Evolutionary conservation across 1,140 invertebrate genomes (phyloP).

Genomic region (Drosophila nebulosa): DNA sequence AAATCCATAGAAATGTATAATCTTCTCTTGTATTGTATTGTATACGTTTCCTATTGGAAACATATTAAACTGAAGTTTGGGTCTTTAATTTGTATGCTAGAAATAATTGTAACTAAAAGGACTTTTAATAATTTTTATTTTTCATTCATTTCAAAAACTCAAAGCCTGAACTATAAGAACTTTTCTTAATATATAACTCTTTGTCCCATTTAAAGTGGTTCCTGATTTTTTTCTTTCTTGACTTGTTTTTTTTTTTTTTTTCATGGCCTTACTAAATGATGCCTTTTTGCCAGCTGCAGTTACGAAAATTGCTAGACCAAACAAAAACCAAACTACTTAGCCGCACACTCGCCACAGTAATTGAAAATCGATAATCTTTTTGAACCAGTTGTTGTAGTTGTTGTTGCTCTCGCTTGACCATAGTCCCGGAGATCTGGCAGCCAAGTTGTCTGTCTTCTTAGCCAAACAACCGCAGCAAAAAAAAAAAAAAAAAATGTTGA

Average conservation of each 20-base stretch:
- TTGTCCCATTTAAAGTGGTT: neutral
- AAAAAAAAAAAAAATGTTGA: slow-evolving; percentile 27
- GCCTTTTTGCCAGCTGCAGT: slow-evolving; percentile 53
- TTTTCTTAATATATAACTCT: neutral
- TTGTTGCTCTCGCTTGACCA: slow-evolving; percentile 29
- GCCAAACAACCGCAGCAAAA: slow-evolving; percentile 20
- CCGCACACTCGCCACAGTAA: slow-evolving; percentile 74
- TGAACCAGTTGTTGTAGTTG: slow-evolving; percentile 61
- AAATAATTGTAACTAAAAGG: no score
- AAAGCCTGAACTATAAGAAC: no score
- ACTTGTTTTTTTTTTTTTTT: neutral
- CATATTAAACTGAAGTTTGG: no score
- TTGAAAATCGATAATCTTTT: slow-evolving; percentile 79
- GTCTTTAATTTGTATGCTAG: no score
- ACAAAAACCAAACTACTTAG: slow-evolving; percentile 79
- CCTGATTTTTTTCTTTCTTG: neutral
- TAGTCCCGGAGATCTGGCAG: slow-evolving; percentile 31
- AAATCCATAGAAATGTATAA: no score
- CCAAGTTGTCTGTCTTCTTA: slow-evolving; percentile 49
- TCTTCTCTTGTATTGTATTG: no score
- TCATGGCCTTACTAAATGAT: slow-evolving; percentile 40
- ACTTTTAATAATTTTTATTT: no score
- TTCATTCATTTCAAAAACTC: no score
- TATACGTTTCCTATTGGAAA: no score
- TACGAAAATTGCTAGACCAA: slow-evolving; percentile 75